Evolutionary conservation across 2,888 invertebrate genomes (phyloP).

Genomic region (Gari tellinella): DNA sequence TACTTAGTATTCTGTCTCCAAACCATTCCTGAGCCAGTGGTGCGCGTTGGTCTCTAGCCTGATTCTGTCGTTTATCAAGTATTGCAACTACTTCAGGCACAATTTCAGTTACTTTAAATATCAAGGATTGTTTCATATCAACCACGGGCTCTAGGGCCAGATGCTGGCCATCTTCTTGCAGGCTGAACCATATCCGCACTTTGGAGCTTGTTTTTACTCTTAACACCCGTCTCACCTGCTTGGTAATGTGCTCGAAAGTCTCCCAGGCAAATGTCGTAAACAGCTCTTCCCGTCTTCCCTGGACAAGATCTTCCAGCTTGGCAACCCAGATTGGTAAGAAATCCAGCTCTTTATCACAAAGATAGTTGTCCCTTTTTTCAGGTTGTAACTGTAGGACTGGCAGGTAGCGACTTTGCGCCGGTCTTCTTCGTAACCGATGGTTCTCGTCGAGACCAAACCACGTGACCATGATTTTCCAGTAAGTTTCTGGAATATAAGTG

Average conservation of each 20-base stretch:
- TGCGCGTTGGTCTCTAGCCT: slow-evolving; percentile 5
- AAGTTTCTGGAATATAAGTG: slow-evolving; percentile 65
- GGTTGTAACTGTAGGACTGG: background rate
- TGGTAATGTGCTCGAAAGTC: slow-evolving; percentile 35
- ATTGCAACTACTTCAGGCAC: slow-evolving; percentile 20
- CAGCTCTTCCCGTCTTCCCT: slow-evolving; percentile 15
- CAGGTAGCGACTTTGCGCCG: slow-evolving; percentile 41
- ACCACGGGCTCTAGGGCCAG: slow-evolving; percentile 30
- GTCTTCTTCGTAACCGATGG: slow-evolving; percentile 63
- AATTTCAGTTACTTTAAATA: slow-evolving; percentile 25
- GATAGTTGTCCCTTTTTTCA: slow-evolving; percentile 14
- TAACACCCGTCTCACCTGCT: slow-evolving; percentile 33
- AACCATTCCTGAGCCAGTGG: slow-evolving; percentile 22
- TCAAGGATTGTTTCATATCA: slow-evolving; percentile 12
- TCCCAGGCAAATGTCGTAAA: slow-evolving; percentile 56
- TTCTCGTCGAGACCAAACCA: slow-evolving; percentile 65
- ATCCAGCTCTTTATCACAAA: slow-evolving; percentile 46
- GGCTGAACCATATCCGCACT: slow-evolving; percentile 41
- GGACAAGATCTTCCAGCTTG: slow-evolving; percentile 31
- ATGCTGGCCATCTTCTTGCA: slow-evolving; percentile 22
- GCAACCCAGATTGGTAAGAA: slow-evolving; percentile 40
- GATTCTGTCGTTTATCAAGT: slow-evolving; percentile 23
- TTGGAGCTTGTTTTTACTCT: slow-evolving; percentile 12
- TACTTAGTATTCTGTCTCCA: slow-evolving; percentile 17
- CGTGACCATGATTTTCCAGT: slow-evolving; percentile 65